A percentile compares a stretch with the other conserved stretches of the same genome.
These are phyloP conservation scores for Heterocephalus glaber DNA, from an alignment of 2,113 vertebrate species.

Conservation along the genomic window DNA sequence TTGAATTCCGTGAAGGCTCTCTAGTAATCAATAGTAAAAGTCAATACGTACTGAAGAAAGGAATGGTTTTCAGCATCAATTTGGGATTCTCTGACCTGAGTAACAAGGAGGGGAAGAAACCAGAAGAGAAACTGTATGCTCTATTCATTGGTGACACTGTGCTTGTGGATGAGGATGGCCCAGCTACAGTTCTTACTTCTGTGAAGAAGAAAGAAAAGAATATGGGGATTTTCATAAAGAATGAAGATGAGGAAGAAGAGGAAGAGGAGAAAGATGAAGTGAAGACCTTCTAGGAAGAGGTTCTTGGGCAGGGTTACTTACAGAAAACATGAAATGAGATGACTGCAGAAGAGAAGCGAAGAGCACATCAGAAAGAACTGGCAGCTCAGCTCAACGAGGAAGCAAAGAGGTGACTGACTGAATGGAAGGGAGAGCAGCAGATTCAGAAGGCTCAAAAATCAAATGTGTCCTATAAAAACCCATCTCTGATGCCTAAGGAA, in stretches of 20 bases:
- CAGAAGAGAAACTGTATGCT: conserved; percentile 94
- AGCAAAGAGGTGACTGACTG: conserved; percentile 91
- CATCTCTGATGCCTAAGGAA: conserved; percentile 95
- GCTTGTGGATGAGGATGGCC: conserved; percentile 94
- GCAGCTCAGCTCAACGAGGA: conserved; percentile 94
- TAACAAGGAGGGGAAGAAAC: conserved; percentile 92
- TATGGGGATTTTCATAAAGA: conserved; percentile 96
- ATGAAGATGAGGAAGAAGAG: conserved; percentile 95
- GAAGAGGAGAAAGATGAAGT: conserved; percentile 93
- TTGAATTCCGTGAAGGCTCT: conserved; percentile 96
- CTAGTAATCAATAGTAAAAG: conserved; percentile 95
- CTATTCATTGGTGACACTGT: conserved; percentile 93
- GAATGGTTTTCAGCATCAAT: conserved; percentile 94
- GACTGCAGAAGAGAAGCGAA: conserved; percentile 96
- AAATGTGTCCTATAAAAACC: conserved; percentile 95
- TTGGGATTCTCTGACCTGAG: conserved; percentile 91
- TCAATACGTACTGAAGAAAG: conserved; percentile 95
- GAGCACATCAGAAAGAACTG: conserved; percentile 94
- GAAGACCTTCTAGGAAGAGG: conserved; percentile 93
- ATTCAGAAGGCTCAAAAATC: conserved; percentile 95
- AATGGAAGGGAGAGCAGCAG: conserved; percentile 95
- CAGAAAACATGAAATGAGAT: conserved; percentile 96
- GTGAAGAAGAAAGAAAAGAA: conserved; percentile 97
- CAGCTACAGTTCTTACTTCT: conserved; percentile 90
- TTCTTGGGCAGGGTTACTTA: conserved; percentile 90